phyloP scores from a whole-genome alignment of 2,888 invertebrate species.

The Acanthosoma haemorrhoidale region DNA sequence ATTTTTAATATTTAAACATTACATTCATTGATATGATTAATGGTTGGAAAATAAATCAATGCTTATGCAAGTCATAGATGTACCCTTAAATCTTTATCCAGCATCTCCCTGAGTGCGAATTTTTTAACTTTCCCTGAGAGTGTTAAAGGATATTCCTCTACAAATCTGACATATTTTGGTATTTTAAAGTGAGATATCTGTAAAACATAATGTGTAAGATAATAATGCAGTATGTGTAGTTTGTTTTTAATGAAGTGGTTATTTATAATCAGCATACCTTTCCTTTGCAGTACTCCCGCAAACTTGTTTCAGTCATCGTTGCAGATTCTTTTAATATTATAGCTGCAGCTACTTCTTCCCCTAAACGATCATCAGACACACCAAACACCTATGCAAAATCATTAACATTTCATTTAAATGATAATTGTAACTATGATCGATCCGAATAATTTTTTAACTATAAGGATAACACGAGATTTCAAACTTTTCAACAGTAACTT shows the following conservation, averaged over 20 bases:
- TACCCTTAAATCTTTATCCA: constrained; percentile 34
- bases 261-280: constrained; percentile 45
- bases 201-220: not conserved
- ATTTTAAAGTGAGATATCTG: constrained; percentile 73
- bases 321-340: constrained; percentile 55
- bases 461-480: too few relatives aligned
- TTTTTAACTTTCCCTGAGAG: constrained; percentile 81
- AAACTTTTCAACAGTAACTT: too few relatives aligned
- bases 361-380: constrained; percentile 65
- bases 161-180: constrained; percentile 63
- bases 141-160: constrained; percentile 71
- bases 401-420: too few relatives aligned
- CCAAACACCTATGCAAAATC: constrained; percentile 58
- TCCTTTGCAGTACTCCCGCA: constrained; percentile 59
- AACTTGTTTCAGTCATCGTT: constrained; percentile 53
- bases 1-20: too few relatives aligned
- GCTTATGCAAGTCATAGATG: not conserved
- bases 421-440: too few relatives aligned
- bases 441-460: too few relatives aligned
- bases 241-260: not conserved
- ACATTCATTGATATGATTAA: too few relatives aligned
- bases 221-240: not conserved
- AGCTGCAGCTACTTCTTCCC: constrained; percentile 71
- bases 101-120: constrained; percentile 51
- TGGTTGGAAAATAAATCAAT: not conserved